Conservation (phyloP, 2,888 invertebrate species). For the Phlogophora meticulosa region DNA sequence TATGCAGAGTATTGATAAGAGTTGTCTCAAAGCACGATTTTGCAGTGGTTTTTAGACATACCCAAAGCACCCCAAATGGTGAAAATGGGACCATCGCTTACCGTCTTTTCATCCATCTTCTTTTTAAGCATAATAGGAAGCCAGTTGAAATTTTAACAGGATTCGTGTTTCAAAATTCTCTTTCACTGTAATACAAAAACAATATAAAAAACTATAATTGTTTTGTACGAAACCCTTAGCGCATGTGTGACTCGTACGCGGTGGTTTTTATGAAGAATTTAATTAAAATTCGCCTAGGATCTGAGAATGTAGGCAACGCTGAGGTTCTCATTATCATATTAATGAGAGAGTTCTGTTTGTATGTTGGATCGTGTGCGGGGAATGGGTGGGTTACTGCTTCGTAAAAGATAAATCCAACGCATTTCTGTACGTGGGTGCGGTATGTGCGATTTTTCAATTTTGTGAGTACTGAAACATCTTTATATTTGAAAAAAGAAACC, state of each 20-base stretch:
- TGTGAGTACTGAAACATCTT: too few relatives aligned
- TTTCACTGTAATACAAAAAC: too few relatives aligned
- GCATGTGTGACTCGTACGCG: not conserved
- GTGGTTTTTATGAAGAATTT: conserved; percentile 33
- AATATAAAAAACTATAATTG: too few relatives aligned
- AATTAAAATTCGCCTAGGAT: conserved; percentile 46
- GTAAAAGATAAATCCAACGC: not conserved
- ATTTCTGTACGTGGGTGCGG: not conserved
- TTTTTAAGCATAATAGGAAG: not conserved
- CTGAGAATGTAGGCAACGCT: conserved; percentile 16
- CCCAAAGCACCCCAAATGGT: too few relatives aligned
- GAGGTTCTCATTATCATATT: conserved; percentile 42
- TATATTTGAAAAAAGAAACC: too few relatives aligned
- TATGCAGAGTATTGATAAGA: too few relatives aligned
- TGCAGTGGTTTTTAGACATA: not conserved
- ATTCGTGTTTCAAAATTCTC: too few relatives aligned
- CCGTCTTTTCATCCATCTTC: too few relatives aligned
- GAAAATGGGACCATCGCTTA: too few relatives aligned
- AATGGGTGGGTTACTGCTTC: not conserved
- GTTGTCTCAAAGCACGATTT: conserved; percentile 43
- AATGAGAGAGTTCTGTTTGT: conserved; percentile 27
- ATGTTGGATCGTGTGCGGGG: not conserved
- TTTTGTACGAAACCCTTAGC: not conserved
- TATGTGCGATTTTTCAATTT: too few relatives aligned
- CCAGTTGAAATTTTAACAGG: not conserved